These are phyloP conservation scores for Neomorphus geoffroyi DNA, from an alignment of 2,797 vertebrate species.

Conservation along the genomic window DNA sequence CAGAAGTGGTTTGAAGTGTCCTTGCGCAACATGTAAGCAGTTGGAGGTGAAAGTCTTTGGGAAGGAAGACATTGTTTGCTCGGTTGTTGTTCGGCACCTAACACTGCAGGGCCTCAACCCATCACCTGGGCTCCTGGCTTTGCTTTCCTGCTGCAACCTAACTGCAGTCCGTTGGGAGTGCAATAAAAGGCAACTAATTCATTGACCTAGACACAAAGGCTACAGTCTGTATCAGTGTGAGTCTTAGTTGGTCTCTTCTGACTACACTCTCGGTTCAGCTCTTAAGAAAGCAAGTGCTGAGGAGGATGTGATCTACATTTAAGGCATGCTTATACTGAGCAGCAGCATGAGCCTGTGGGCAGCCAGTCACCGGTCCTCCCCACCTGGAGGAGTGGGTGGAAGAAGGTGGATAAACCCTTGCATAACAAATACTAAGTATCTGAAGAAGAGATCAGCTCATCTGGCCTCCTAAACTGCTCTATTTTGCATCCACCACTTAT, in stretches of 20 bases:
- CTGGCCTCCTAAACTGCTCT: background rate
- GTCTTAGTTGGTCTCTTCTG: background rate
- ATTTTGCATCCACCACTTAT: fast-evolving
- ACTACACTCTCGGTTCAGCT: background rate
- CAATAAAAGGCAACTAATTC: background rate
- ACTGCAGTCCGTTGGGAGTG: background rate
- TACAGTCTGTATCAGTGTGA: background rate
- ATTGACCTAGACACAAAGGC: background rate
- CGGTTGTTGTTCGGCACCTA: background rate
- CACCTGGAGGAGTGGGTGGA: conserved; percentile 16
- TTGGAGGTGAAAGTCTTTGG: background rate
- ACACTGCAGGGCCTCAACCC: background rate
- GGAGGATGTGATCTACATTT: background rate
- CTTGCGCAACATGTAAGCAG: background rate
- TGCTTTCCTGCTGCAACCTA: background rate
- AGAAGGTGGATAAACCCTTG: background rate
- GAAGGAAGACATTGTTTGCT: background rate
- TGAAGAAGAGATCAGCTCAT: background rate
- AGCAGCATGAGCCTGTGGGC: background rate
- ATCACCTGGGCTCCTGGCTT: background rate
- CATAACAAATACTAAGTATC: background rate
- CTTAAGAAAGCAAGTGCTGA: background rate
- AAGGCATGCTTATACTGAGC: background rate
- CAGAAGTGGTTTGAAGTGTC: background rate
- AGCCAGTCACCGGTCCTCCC: fast-evolving